Percentiles rank a stretch among this genome's conserved stretches.
Evolutionary conservation across 2,797 vertebrate species (phyloP).

Genomic region (Anguilla anguilla): DNA sequence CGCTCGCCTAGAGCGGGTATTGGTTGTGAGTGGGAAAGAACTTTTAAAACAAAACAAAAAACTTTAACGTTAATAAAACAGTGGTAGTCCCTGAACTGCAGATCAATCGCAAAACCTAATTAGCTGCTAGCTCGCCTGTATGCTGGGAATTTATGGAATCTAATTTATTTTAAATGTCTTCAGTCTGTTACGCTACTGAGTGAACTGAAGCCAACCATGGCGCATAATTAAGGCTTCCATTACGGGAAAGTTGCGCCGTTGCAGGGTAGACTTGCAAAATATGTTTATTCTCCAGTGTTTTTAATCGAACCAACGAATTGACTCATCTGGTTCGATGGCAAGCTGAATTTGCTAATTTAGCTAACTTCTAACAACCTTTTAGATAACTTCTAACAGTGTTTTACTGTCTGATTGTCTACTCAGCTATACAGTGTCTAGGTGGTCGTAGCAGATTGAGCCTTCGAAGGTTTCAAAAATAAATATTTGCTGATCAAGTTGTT

Average conservation of each 20-base stretch:
- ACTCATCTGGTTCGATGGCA: neutral
- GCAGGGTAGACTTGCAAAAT: neutral
- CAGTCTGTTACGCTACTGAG: neutral
- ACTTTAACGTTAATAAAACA: neutral
- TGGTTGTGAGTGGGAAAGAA: neutral
- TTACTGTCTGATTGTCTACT: too few relatives aligned
- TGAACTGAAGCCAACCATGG: neutral
- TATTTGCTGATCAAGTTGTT: too few relatives aligned
- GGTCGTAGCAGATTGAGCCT: neutral
- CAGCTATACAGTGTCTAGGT: neutral
- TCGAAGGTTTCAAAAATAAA: neutral
- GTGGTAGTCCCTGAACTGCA: neutral
- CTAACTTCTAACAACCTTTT: too few relatives aligned
- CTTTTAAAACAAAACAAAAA: constrained; percentile 6
- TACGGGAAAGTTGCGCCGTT: neutral
- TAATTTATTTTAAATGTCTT: neutral
- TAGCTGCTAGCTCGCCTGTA: neutral
- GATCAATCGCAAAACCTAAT: neutral
- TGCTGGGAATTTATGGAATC: neutral
- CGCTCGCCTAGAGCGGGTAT: neutral
- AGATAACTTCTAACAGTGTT: too few relatives aligned
- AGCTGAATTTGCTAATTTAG: neutral
- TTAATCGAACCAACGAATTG: neutral
- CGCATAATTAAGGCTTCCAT: neutral
- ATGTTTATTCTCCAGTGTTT: neutral